Evolutionary conservation across 1,140 invertebrate species (phyloP), one percentile per base, ranked within the genome.

Genomic region (Adoxophyes honmai): DNA sequence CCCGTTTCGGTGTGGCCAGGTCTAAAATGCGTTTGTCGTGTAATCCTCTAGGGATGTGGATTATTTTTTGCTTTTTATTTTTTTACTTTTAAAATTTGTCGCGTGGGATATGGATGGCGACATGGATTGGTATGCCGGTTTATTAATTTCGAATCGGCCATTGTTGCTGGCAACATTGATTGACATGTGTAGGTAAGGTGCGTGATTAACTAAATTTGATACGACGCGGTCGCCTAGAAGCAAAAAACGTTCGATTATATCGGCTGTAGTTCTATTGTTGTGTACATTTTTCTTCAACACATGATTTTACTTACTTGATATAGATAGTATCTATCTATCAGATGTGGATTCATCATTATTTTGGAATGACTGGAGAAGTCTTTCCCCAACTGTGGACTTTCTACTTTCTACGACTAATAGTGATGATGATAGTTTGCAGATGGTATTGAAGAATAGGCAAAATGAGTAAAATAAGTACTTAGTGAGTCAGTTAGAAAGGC

Each of bases 21-120:
- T 70, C 62, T 65, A 71, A 82, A 83, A 85, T 86, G 83, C 80
- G 74, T 86, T 86, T 86, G 74, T 83, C 80, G 78, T 84, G 83
- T 86, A 86, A 86, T 86, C 83, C 83, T 78, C 83, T 4, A 54
- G 81, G 81, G 83, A 81, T 75, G 61, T 73, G 76, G 81, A 85
- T 84, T 84, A 76, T 77, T 70, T 76, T 77, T 80, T 81, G 81
- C 73, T 65, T 73, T 73, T 74, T 75, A 74, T 74, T 79, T 78
- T 73, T 81, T 83, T 86, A 81, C 79, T 58, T 58, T 52, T 82
- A 65, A 65, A 70, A 59, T 65, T 68, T 74, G 68, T 64, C 68
- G 56, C 78, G 79, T 86, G 79, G 81, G 75, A 81, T 81, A 82
- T 81, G 77, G 62, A 59, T 64, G 62, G 51, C 59, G 60, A 59